phyloP scores from a whole-genome alignment of 2,113 vertebrate genomes.

The Phocoena sinus region DNA sequence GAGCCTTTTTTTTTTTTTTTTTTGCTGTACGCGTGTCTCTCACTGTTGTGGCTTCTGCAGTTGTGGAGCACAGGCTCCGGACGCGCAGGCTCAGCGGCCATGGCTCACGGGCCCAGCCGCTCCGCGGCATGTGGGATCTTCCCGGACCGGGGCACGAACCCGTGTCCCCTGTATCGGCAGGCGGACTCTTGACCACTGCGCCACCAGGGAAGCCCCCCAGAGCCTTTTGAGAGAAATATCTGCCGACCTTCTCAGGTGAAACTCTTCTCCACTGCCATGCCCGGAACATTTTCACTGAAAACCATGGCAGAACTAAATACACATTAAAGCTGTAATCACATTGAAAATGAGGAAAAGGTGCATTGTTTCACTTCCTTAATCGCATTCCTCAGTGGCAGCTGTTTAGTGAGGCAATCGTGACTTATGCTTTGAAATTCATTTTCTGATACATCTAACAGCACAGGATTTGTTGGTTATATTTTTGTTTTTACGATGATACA shows the following conservation, averaged over 20 bases:
- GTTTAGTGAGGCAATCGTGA: background rate
- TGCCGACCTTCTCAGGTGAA: background rate
- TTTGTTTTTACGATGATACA: background rate
- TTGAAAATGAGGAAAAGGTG: background rate
- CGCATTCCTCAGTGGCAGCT: background rate
- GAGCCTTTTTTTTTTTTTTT: background rate
- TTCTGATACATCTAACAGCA: background rate
- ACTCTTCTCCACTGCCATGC: background rate
- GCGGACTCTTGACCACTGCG: no score
- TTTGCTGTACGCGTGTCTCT: no score
- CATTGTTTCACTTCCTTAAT: background rate
- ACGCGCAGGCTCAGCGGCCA: no score
- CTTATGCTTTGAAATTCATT: background rate
- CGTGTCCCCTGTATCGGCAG: no score
- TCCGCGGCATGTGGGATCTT: no score
- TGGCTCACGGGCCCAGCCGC: no score
- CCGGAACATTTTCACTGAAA: background rate
- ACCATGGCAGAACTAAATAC: background rate
- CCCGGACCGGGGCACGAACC: no score
- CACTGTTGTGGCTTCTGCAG: no score
- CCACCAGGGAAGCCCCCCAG: background rate
- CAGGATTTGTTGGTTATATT: background rate
- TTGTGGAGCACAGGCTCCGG: no score
- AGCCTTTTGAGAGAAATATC: background rate
- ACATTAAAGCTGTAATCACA: background rate